phyloP scores from a whole-genome alignment of 2,888 invertebrate species.

The Anthophora plumipes region DNA sequence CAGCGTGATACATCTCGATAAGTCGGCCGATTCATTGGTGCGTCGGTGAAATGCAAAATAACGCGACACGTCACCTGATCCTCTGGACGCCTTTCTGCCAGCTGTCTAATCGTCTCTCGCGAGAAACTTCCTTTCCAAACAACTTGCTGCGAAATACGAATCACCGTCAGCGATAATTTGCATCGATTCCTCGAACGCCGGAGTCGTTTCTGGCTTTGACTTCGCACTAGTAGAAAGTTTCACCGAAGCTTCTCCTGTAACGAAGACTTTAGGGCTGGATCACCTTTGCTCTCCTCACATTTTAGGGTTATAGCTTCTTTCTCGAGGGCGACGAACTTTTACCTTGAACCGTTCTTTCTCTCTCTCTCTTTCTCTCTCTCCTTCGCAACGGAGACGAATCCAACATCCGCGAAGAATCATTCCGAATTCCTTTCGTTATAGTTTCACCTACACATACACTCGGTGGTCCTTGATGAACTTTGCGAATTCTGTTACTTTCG shows the following conservation, averaged over 20 bases:
- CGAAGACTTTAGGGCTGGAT: neutral
- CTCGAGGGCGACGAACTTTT: slow-evolving; percentile 2
- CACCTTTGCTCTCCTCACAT: slow-evolving; percentile 7
- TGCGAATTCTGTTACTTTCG: neutral
- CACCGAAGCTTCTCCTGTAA: neutral
- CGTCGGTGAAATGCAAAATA: slow-evolving; percentile 14
- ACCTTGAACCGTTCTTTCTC: slow-evolving; percentile 1
- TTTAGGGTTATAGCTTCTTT: neutral
- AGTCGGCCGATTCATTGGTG: neutral
- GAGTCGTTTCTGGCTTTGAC: neutral
- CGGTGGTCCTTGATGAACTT: neutral
- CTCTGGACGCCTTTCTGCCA: neutral
- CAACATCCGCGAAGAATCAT: neutral
- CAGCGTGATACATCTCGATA: neutral
- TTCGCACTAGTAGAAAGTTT: neutral
- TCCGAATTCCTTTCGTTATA: neutral
- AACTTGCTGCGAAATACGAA: neutral
- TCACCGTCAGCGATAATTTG: neutral
- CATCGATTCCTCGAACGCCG: neutral
- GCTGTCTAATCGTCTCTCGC: slow-evolving; percentile 43
- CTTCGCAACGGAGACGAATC: neutral
- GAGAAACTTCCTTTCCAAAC: neutral
- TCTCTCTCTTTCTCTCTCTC: too few relatives aligned
- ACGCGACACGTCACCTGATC: neutral
- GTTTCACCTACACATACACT: neutral